Base-by-base conservation (phyloP, 2,113 vertebrate species). In the Trematomus loennbergii region DNA sequence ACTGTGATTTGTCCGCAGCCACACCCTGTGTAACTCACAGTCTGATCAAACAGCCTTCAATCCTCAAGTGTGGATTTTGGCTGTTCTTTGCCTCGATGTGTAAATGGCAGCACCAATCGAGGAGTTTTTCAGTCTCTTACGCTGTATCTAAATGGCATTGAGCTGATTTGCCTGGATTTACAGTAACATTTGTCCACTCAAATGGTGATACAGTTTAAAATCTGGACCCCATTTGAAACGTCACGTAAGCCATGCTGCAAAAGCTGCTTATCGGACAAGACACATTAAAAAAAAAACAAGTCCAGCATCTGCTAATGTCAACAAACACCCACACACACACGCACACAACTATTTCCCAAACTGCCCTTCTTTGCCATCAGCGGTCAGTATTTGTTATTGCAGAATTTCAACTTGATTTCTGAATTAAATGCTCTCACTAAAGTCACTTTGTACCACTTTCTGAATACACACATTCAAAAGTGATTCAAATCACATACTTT, bases 221-320 rank as follows among this genome's bases (percentile, higher is more conserved):
- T 59, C 15, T 29, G 20, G 59, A 74, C 36, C 40, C 36, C 70
- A 52, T 20, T 52, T 40, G 18, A 57, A 0, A 16, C 5, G 65
- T 73, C 74, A 81, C 43, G 36, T 81, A 80, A 72, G 49, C 65
- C 25, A 52, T 33, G 25, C 6, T 40, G 49, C 69, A 65, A 83
- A 88, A 92, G 75, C 81, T 79, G 83, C 81, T 91, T 84, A 82
- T 84, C 29, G 0, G 72, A 80, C 29, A 86, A 78, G 77, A 75
- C 46, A 83, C 77, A 83, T 29, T 78, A 65, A 73, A 60, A 43
- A 86, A 83, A 82, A 83, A 78, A 77, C 67, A 79, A 74, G 62
- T 78, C 67, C 66, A 84, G 78, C 75, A 87, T 78, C 70, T 72
- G 61, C 57, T 72, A 75, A 89, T 50, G 22, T 86, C 60, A 63